These are phyloP conservation scores for Apostichopus leukothele DNA, from an alignment of 53 echinoderm and acorn worm genomes.

Conservation along the genomic window DNA sequence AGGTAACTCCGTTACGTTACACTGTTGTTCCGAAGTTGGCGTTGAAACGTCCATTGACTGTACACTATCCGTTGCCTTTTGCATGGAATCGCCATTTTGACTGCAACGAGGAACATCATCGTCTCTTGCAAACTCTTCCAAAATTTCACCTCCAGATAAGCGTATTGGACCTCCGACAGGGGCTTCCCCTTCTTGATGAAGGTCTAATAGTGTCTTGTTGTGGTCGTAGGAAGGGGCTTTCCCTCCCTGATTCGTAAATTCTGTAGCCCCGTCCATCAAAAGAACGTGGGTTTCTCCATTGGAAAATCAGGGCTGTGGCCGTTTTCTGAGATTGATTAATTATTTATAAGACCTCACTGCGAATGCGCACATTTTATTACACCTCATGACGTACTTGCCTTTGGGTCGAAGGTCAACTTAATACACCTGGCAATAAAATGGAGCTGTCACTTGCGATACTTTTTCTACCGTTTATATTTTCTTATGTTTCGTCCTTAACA, in stretches of 20 bases:
- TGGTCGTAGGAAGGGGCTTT: constrained; percentile 56
- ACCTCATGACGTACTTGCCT: background rate
- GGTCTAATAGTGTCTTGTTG: constrained; percentile 41
- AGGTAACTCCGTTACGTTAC: constrained; percentile 1
- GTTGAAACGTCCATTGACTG: constrained; percentile 22
- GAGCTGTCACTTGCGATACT: background rate
- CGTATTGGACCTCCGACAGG: constrained; percentile 7
- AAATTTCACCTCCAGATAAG: constrained; percentile 38
- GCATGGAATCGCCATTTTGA: constrained; percentile 51
- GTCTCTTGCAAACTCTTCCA: constrained; percentile 31
- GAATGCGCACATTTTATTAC: background rate
- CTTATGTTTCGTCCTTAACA: constrained; percentile 4
- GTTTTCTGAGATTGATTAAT: background rate
- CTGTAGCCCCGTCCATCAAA: constrained; percentile 93
- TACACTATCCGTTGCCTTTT: constrained; percentile 39
- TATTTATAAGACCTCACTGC: background rate
- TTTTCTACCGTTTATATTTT: background rate
- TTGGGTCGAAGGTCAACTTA: constrained; percentile 10
- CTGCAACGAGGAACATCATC: background rate
- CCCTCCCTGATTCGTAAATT: constrained; percentile 78
- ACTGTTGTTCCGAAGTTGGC: constrained; percentile 14
- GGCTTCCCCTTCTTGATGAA: constrained; percentile 49
- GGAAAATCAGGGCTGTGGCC: constrained; percentile 68
- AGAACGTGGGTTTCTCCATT: constrained; percentile 91
- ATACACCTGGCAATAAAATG: constrained; percentile 48